These are phyloP conservation scores for Trypoxylus dichotomus DNA, from an alignment of 1,140 invertebrate species.

Conservation along the genomic window DNA sequence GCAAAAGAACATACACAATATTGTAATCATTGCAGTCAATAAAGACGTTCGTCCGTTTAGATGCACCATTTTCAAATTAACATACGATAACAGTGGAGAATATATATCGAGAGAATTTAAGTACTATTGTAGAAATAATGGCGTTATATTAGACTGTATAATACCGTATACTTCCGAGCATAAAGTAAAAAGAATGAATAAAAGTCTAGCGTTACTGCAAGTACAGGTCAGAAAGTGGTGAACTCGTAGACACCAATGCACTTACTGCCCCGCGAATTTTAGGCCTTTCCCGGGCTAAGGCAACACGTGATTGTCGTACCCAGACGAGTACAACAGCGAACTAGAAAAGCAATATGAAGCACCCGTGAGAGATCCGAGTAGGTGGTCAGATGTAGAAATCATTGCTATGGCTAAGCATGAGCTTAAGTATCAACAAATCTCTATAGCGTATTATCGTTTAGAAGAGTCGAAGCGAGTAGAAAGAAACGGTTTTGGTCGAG, in stretches of 20 bases:
- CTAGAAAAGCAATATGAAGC: neutral
- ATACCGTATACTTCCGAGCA: no score
- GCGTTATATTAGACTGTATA: no score
- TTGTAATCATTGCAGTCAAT: no score
- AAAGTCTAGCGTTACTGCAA: neutral
- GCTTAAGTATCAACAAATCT: neutral
- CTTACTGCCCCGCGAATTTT: neutral
- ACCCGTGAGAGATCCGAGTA: neutral
- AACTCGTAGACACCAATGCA: neutral
- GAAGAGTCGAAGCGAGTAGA: neutral
- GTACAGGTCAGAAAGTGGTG: neutral
- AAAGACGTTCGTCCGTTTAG: no score
- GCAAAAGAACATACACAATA: no score
- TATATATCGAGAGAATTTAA: no score
- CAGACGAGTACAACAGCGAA: constrained; percentile 3
- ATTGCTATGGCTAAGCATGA: constrained; percentile 12
- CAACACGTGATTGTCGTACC: constrained; percentile 9
- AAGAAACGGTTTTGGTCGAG: neutral
- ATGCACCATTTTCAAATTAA: no score
- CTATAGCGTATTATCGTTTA: neutral
- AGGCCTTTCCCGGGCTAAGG: neutral
- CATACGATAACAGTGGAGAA: no score
- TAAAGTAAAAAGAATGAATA: no score
- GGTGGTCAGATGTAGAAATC: constrained; percentile 22
- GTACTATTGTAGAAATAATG: no score